A percentile compares a stretch with the other conserved stretches of the same genome.
These are phyloP conservation scores for Thinocorus orbignyianus DNA, from an alignment of 2,113 vertebrate genomes.

Conservation along the genomic window DNA sequence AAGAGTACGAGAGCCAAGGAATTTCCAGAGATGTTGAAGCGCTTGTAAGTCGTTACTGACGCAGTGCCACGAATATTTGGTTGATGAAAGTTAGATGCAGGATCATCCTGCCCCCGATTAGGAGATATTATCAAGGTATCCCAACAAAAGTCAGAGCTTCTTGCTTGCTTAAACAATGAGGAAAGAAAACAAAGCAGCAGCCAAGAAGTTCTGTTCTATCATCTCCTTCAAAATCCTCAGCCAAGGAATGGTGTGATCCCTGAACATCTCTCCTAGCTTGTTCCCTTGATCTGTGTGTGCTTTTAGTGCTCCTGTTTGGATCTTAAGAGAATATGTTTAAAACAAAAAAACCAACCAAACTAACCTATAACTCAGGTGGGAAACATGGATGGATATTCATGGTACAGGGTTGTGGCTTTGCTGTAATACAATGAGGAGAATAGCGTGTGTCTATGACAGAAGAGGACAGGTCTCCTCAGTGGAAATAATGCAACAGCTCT, in stretches of 20 bases:
- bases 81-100: background rate
- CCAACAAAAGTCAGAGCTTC: background rate
- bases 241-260: background rate
- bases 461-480: background rate
- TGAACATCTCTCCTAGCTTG: background rate
- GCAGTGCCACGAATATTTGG: background rate
- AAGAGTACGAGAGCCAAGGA: slow-evolving; percentile 51
- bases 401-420: background rate
- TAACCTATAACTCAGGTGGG: background rate
- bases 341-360: background rate
- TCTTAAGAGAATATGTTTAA: background rate
- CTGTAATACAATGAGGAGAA: background rate
- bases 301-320: background rate
- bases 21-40: slow-evolving; percentile 51
- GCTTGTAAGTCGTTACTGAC: slow-evolving; percentile 15
- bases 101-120: background rate
- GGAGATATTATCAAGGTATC: background rate
- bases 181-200: background rate
- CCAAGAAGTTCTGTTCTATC: background rate
- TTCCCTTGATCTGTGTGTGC: background rate
- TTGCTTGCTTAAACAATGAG: background rate
- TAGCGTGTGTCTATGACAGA: background rate
- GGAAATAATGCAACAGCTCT: background rate
- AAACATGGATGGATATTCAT: background rate
- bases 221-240: background rate